A percentile compares a stretch with the other conserved stretches of the same genome.
Conservation (phyloP, 2,113 vertebrate genomes). For the Ctenomys sociabilis region DNA sequence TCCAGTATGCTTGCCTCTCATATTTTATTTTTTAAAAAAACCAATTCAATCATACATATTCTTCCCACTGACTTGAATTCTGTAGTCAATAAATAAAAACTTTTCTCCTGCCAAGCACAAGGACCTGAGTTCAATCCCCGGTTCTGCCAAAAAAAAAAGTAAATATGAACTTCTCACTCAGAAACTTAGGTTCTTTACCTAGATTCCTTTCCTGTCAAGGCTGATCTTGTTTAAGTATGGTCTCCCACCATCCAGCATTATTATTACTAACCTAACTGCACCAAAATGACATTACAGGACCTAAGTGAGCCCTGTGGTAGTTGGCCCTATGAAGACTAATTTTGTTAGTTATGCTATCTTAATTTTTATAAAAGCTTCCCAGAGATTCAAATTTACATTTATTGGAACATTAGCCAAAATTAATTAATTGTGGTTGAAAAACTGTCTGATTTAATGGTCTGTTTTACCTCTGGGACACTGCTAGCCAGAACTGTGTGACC, state of each 20-base stretch:
- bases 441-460: neutral
- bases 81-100: too few species aligned
- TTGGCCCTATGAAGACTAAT: neutral
- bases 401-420: conserved; percentile 8
- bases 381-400: neutral
- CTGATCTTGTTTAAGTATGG: neutral
- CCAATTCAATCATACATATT: neutral
- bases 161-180: neutral
- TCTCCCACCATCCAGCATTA: neutral
- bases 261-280: neutral
- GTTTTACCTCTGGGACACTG: neutral
- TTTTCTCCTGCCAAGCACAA: too few species aligned
- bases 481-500: neutral
- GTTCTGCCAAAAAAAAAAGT: too few species aligned
- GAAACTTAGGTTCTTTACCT: neutral
- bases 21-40: neutral
- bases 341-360: neutral
- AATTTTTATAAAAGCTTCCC: neutral
- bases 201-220: neutral
- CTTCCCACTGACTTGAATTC: neutral
- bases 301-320: neutral
- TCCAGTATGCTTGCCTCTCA: neutral
- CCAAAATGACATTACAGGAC: neutral
- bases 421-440: conserved; percentile 16
- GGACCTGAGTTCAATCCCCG: too few species aligned